Evolutionary conservation across 2,113 vertebrate species (phyloP), one percentile per base, ranked within the genome.

Genomic region (Leuciscus idus): DNA sequence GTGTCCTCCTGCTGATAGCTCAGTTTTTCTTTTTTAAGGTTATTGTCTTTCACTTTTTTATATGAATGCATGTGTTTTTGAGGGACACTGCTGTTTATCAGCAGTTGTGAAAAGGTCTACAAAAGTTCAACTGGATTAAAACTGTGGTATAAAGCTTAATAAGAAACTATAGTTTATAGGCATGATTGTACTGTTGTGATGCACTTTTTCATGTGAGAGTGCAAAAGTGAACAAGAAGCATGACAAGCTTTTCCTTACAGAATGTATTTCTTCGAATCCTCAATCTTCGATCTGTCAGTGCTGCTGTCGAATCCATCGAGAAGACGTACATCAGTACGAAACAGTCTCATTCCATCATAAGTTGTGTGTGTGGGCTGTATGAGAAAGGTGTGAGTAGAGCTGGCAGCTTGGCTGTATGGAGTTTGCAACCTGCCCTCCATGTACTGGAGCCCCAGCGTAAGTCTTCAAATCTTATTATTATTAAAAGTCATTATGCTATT

Each of bases 391-490:
- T 95, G 81, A 94, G 93, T 89, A 90, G 91, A 0, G 95, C 94
- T 36, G 80, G 94, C 0, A 92, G 88, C 76, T 83, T 96, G 90
- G 95, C 93, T 0, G 81, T 92, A 76, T 90, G 94, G 92, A 91
- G 95, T 85, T 68, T 96, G 90, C 92, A 95, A 89, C 95, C 96
- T 0, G 94, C 95, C 91, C 92, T 96, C 74, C 92, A 94, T 87
- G 91, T 90, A 50, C 93, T 97, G 85, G 94, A 95, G 86, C 94
- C 95, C 0, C 95, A 95, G 89, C 91, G 95, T 96, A 89, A 96
- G 96, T 95, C 21, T 43, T 17, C 26, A 59, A 75, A 61, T 59
- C 43, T 11, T 23, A 23, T 12, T 72, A 11, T 70, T 62, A 12
- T 26, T 26, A 11, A 12, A 62, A 26, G 9, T 12, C n/a, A 62